These are phyloP conservation scores for Perodicticus potto DNA, from an alignment of 2,797 vertebrate species.

Conservation along the genomic window DNA sequence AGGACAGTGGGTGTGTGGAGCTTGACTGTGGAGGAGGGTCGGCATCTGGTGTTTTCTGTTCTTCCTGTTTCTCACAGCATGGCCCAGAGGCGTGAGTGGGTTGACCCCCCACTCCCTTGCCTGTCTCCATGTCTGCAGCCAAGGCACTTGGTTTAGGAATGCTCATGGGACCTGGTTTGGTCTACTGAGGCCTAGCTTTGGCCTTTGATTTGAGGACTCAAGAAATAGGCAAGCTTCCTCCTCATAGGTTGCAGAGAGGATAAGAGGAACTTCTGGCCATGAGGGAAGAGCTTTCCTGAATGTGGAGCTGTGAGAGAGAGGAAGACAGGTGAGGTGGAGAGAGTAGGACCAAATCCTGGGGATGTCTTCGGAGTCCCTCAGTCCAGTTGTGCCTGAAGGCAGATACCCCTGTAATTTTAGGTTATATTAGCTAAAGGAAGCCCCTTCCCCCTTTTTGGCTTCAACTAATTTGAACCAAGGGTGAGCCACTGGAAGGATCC, in stretches of 20 bases:
- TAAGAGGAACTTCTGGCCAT: not conserved
- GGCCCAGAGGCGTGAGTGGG: fast-evolving
- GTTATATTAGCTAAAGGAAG: not conserved
- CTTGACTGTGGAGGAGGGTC: not conserved
- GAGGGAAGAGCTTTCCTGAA: not conserved
- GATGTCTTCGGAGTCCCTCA: not conserved
- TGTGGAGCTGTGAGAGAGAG: not conserved
- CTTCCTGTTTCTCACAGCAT: not conserved
- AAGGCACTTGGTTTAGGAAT: not conserved
- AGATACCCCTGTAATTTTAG: not conserved
- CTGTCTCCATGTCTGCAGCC: not conserved
- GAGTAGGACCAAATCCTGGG: not conserved
- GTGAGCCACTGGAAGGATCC: not conserved
- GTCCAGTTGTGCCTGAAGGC: not conserved
- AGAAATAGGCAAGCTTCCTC: not conserved
- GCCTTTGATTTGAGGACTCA: not conserved
- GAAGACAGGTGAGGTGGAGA: fast-evolving
- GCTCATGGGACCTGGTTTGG: not conserved
- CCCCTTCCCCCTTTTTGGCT: not conserved
- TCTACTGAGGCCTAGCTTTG: not conserved
- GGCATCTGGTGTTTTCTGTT: not conserved
- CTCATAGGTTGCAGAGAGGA: not conserved
- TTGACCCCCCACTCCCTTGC: not conserved
- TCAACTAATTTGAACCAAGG: not conserved
- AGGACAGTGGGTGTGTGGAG: not conserved